These are phyloP conservation scores for Gymnopithys bicolor DNA, from an alignment of 2,797 vertebrate species.

Conservation along the genomic window DNA sequence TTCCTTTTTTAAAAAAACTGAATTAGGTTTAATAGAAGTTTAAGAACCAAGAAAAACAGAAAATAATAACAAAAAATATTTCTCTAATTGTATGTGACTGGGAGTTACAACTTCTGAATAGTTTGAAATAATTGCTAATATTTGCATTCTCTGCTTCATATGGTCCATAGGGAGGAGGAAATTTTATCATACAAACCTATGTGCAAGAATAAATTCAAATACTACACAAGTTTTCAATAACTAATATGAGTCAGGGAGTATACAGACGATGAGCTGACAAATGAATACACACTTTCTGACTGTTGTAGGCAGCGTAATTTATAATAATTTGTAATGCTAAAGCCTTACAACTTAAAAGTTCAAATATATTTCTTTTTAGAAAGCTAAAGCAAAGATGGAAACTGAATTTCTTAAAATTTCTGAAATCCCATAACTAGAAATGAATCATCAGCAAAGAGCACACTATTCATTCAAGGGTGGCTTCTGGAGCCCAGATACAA, in stretches of 20 bases:
- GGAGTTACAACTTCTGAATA: not conserved
- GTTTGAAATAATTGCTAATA: not conserved
- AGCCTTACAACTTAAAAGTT: not conserved
- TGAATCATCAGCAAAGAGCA: not conserved
- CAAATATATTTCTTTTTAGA: not conserved
- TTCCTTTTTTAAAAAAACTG: not conserved
- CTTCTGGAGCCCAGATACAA: not conserved
- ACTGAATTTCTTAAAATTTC: not conserved
- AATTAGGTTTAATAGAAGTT: not conserved
- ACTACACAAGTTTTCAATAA: not conserved
- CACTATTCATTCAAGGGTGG: not conserved
- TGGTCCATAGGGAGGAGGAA: not conserved
- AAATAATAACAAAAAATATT: not conserved
- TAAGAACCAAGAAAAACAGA: not conserved
- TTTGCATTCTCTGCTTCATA: not conserved
- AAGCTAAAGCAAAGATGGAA: not conserved
- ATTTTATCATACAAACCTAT: not conserved
- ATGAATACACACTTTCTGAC: not conserved
- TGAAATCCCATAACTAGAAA: not conserved
- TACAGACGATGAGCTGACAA: not conserved
- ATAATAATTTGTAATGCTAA: not conserved
- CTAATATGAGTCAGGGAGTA: not conserved
- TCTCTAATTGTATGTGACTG: not conserved
- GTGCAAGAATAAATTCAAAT: not conserved
- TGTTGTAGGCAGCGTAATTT: not conserved